Percentiles rank a stretch among this genome's conserved stretches.
These are phyloP conservation scores for Drosophila littoralis DNA, from an alignment of 1,140 invertebrate genomes.

Conservation along the genomic window DNA sequence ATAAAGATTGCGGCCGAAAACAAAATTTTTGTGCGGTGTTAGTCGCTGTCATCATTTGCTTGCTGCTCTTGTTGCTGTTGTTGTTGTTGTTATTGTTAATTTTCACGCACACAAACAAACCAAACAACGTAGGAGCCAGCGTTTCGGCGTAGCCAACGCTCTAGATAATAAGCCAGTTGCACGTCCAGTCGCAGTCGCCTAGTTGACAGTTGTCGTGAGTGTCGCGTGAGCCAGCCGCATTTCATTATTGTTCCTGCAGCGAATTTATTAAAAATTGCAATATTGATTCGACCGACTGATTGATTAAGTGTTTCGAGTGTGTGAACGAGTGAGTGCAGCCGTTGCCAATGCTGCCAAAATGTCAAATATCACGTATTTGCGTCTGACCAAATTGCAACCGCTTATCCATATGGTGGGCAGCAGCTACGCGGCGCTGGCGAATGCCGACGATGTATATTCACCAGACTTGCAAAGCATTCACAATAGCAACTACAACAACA, in stretches of 20 bases:
- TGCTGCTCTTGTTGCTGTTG: conserved; percentile 19
- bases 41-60: conserved; percentile 40
- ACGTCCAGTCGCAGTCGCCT: conserved; percentile 32
- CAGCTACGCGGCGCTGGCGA: conserved; percentile 58
- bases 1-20: conserved; percentile 65
- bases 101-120: conserved; percentile 31
- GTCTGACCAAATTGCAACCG: conserved; percentile 62
- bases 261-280: conserved; percentile 12
- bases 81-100: conserved; percentile 35
- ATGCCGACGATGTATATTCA: conserved; percentile 47
- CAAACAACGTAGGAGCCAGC: conserved; percentile 26
- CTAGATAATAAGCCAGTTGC: conserved; percentile 48
- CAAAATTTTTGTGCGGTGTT: conserved; percentile 40
- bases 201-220: conserved; percentile 47
- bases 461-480: conserved; percentile 34
- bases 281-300: conserved; percentile 35
- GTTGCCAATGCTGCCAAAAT: conserved; percentile 43
- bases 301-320: conserved; percentile 35
- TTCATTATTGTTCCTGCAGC: conserved; percentile 20
- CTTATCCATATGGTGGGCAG: conserved; percentile 55
- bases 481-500: conserved; percentile 6
- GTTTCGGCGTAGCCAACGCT: conserved; percentile 11
- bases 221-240: conserved; percentile 45
- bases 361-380: conserved; percentile 63
- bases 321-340: conserved; percentile 14